These are phyloP conservation scores for Tetropium fuscum DNA, from an alignment of 2,888 invertebrate species.

Conservation along the genomic window DNA sequence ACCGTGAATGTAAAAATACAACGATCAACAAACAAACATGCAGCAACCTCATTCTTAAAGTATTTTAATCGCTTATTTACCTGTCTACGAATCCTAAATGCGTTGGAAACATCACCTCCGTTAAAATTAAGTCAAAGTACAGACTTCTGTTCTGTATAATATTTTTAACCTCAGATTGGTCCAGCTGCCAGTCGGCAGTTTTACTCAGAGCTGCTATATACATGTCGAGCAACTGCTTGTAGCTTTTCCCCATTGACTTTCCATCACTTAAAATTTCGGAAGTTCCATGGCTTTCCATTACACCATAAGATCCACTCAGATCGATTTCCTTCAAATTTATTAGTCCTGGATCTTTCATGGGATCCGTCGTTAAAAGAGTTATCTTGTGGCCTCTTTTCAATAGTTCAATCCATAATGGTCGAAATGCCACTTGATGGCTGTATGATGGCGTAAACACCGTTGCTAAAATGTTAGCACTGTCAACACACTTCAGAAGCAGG, in stretches of 20 bases:
- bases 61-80: constrained; percentile 16
- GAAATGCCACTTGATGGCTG: constrained; percentile 44
- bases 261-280: constrained; percentile 28
- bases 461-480: constrained; percentile 38
- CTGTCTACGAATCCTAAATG: constrained; percentile 50
- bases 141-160: constrained; percentile 58
- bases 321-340: constrained; percentile 39
- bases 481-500: neutral
- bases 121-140: constrained; percentile 54
- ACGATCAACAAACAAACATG: no score
- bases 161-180: constrained; percentile 45
- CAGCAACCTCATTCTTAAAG: no score
- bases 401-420: constrained; percentile 42
- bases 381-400: constrained; percentile 41
- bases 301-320: constrained; percentile 34
- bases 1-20: no score
- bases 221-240: constrained; percentile 1
- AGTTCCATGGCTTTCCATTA: constrained; percentile 27
- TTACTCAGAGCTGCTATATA: constrained; percentile 24
- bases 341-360: constrained; percentile 30
- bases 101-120: constrained; percentile 48
- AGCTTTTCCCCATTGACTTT: neutral
- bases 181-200: constrained; percentile 42
- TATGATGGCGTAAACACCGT: constrained; percentile 38
- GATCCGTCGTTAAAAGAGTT: constrained; percentile 44